Percentiles rank a stretch among this genome's conserved stretches.
These are phyloP conservation scores for Armadillidium nasatum DNA, from an alignment of 1,140 invertebrate species.

Conservation along the genomic window DNA sequence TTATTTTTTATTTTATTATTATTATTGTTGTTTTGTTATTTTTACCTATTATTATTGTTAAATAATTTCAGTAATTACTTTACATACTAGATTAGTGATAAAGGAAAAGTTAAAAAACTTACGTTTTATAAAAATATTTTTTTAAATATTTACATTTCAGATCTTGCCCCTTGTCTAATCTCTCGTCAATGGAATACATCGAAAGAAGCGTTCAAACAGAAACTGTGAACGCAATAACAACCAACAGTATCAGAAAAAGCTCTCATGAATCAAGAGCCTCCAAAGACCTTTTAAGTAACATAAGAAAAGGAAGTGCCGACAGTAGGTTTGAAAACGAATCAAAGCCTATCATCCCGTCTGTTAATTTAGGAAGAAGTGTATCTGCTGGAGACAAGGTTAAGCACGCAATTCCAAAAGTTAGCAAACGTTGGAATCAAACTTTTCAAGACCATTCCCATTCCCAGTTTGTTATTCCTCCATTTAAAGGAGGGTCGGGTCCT, in stretches of 20 bases:
- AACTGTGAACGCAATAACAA: not conserved
- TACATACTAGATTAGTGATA: too few relatives aligned
- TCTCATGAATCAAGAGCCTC: not conserved
- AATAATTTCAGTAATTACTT: too few relatives aligned
- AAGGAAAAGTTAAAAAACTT: too few relatives aligned
- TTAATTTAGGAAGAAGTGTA: not conserved
- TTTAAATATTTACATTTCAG: not conserved
- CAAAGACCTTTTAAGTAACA: not conserved
- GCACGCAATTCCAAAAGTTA: slow-evolving; percentile 8
- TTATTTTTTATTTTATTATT: too few relatives aligned
- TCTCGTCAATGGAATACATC: not conserved
- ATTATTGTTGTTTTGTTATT: too few relatives aligned
- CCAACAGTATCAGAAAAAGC: not conserved
- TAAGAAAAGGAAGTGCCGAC: not conserved
- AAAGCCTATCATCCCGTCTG: not conserved
- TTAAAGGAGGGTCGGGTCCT: not conserved
- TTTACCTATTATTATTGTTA: too few relatives aligned
- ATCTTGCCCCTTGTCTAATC: not conserved
- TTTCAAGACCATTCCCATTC: not conserved
- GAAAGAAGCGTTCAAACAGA: not conserved
- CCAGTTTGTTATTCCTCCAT: not conserved
- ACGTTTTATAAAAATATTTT: too few relatives aligned
- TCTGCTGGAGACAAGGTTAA: not conserved
- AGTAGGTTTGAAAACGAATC: not conserved
- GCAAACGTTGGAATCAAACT: slow-evolving; percentile 12